Base-by-base conservation (phyloP, 1,140 invertebrate species). In the Megalopta genalis region DNA sequence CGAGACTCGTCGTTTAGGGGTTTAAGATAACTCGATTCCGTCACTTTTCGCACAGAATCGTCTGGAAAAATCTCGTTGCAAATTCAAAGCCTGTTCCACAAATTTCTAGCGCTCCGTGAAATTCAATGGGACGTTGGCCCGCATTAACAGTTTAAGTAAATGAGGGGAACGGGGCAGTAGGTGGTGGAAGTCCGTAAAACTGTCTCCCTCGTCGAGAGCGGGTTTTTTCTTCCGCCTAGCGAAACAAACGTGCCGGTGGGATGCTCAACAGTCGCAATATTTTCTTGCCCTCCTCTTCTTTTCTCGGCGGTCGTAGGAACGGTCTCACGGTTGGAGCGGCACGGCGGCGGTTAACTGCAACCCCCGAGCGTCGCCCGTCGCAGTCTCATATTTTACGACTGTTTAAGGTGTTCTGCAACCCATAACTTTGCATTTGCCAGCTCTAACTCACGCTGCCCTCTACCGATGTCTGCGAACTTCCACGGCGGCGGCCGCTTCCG, bases 331-430 rank as follows among this genome's bases (percentile, higher is more conserved):
- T 39, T 14, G 57, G 27, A 1, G 3, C 21, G 27, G 7, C 52
- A 32, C 32, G 59, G 16, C 32, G 59, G 16, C 27, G 42, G 42
- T 49, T 42, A 49, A 64, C 52, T 59, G 75, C n/a, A 69, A 49
- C 67, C 25, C 57, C 57, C 80, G 49, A 70, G 74, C 59, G 57
- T 59, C 49, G 52, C 69, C 77, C 74, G 77, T 81, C 73, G 78
- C 80, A 86, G 81, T 83, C 76, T 88, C 83, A 80, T 86, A 88
- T 88, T 88, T 88, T 87, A 85, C 72, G 79, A 68, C 77, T 79
- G 75, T 85, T 88, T 81, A 83, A 85, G 73, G 81, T 82, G 75
- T 79, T 85, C 85, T 69, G 85, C 82, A 80, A 83, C 64, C 85
- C 74, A 81, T 87, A 88, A 88, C 76, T 81, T 78, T 80, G 62